Percentiles rank a stretch among this genome's conserved stretches.
phyloP scores from a whole-genome alignment of 92 coral and sea anemone species.

The Scolanthus callimorphus region DNA sequence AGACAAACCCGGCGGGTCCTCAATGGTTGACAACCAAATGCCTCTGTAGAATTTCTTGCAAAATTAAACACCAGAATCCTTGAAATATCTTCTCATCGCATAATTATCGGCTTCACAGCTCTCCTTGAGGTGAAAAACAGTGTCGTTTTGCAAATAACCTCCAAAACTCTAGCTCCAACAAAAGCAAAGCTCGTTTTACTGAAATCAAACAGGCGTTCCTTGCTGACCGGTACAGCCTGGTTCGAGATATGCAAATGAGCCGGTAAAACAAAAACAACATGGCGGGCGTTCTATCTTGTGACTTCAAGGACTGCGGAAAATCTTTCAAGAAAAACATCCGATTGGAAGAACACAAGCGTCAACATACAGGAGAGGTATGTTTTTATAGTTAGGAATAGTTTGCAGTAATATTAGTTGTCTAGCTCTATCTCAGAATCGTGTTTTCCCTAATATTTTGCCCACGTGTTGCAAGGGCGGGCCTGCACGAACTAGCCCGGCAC shows the following conservation, averaged over 20 bases:
- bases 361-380: constrained; percentile 91
- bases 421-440: neutral
- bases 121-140: no score
- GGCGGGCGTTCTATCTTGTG: constrained; percentile 73
- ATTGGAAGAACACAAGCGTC: constrained; percentile 73
- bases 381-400: neutral
- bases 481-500: constrained; percentile 35
- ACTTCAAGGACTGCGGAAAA: constrained; percentile 72
- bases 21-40: no score
- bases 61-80: no score
- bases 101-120: no score
- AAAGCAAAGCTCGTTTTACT: neutral
- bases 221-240: neutral
- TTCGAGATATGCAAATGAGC: constrained; percentile 18
- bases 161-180: neutral
- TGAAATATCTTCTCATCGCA: no score
- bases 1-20: no score
- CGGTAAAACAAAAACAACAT: constrained; percentile 52
- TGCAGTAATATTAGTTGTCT: neutral
- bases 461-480: constrained; percentile 35
- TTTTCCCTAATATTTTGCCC: neutral
- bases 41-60: no score
- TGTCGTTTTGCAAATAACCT: no score
- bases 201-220: constrained; percentile 24
- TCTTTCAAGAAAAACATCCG: constrained; percentile 45